phyloP scores from a whole-genome alignment of 2,888 invertebrate species.

The Cephus pulcher region DNA sequence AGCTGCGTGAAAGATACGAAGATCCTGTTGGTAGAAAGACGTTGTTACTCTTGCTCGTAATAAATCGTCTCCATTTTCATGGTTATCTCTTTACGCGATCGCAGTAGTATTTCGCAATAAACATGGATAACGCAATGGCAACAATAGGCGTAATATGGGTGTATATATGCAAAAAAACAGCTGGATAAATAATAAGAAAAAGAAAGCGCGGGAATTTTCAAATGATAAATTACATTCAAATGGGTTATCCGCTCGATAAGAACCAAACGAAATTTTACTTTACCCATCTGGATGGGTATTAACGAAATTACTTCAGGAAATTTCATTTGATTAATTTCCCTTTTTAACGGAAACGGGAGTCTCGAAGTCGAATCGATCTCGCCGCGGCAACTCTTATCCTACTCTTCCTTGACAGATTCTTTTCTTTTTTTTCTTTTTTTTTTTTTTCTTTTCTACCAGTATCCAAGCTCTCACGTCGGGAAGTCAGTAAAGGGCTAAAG shows the following conservation, averaged over 20 bases:
- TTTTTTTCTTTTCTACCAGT: neutral
- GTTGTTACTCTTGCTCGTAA: too few species aligned
- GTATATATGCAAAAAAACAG: too few species aligned
- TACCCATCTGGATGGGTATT: neutral
- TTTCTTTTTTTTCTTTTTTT: too few species aligned
- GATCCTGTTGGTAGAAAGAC: neutral
- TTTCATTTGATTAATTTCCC: neutral
- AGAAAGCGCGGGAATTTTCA: neutral
- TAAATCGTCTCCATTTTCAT: too few species aligned
- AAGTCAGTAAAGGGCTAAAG: neutral
- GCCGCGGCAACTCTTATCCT: neutral
- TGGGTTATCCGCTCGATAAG: neutral
- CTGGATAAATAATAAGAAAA: neutral
- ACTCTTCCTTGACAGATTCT: neutral
- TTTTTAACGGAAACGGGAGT: neutral
- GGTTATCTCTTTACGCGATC: too few species aligned
- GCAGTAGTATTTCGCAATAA: too few species aligned
- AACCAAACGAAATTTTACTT: neutral
- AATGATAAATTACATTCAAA: neutral
- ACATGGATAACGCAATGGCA: neutral
- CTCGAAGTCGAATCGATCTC: neutral
- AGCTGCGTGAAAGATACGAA: neutral
- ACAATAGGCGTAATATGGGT: neutral
- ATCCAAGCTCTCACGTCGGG: neutral
- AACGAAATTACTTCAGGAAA: neutral